Evolutionary conservation across 2,113 vertebrate species (phyloP).

Genomic region (Phocoena sinus): DNA sequence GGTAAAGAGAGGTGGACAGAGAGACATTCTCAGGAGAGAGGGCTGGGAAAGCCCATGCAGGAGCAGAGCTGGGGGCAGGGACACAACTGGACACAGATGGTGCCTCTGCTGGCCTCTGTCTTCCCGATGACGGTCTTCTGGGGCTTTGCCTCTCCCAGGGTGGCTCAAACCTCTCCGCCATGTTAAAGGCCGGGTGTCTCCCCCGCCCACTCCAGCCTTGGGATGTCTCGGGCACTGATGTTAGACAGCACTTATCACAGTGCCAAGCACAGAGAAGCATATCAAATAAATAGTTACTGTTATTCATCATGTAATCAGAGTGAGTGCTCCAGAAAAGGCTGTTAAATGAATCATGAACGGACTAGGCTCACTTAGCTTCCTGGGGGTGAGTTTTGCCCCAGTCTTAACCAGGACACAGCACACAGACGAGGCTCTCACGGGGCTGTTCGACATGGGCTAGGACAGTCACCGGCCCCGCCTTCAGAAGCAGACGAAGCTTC

Average conservation of each 20-base stretch:
- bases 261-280: background rate
- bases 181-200: background rate
- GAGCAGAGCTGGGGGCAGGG: background rate
- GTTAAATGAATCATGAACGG: background rate
- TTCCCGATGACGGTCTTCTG: background rate
- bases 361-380: background rate
- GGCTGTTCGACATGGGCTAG: background rate
- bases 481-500: background rate
- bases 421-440: background rate
- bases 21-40: accelerated
- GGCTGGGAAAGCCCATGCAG: no score
- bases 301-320: background rate
- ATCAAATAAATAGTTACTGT: background rate
- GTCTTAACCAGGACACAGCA: background rate
- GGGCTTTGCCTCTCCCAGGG: background rate
- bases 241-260: background rate
- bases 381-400: background rate
- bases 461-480: background rate
- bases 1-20: background rate
- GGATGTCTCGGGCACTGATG: background rate
- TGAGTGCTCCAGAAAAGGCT: background rate
- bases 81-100: background rate
- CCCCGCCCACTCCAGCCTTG: accelerated
- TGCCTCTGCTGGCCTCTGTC: background rate
- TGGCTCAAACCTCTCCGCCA: background rate